Percentiles rank a stretch among this genome's conserved stretches.
Conservation (phyloP, 1,140 invertebrate genomes). For the Drosophila mojavensis region DNA sequence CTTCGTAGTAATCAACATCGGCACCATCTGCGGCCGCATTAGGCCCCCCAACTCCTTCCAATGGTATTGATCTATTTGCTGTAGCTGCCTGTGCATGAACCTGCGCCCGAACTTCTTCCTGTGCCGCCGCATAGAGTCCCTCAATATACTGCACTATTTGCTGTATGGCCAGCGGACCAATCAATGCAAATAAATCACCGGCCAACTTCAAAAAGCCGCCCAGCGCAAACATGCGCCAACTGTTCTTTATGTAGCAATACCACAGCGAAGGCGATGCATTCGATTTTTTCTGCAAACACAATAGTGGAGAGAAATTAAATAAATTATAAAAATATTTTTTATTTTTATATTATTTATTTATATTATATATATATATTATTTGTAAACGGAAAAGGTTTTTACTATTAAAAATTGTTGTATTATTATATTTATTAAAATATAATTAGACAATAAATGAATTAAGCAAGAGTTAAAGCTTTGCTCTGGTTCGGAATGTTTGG, state of each 20-base stretch:
- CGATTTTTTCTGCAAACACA: conserved; percentile 66
- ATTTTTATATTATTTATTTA: too few species aligned
- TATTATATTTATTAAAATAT: too few species aligned
- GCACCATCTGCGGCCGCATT: conserved; percentile 46
- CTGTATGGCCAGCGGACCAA: conserved; percentile 91
- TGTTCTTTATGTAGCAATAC: conserved; percentile 88
- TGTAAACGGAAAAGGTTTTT: too few species aligned
- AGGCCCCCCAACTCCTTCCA: conserved; percentile 6
- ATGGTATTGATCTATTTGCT: conserved; percentile 19
- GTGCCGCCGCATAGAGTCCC: conserved; percentile 59
- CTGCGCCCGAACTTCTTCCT: conserved; percentile 2
- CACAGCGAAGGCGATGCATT: conserved; percentile 85
- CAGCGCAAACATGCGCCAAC: conserved; percentile 89
- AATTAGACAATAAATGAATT: too few species aligned
- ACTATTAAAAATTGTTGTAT: too few species aligned
- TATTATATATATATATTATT: too few species aligned
- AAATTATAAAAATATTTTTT: not conserved
- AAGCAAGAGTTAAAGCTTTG: too few species aligned
- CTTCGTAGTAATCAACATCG: conserved; percentile 40
- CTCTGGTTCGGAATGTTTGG: too few species aligned
- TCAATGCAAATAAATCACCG: conserved; percentile 90
- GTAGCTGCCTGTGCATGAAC: conserved; percentile 6
- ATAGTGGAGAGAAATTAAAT: too few species aligned
- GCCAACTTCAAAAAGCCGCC: conserved; percentile 90
- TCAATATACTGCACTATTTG: conserved; percentile 89